A percentile compares a stretch with the other conserved stretches of the same genome.
Conservation (phyloP, 1,140 invertebrate species). For the Ridgeia piscesae region DNA sequence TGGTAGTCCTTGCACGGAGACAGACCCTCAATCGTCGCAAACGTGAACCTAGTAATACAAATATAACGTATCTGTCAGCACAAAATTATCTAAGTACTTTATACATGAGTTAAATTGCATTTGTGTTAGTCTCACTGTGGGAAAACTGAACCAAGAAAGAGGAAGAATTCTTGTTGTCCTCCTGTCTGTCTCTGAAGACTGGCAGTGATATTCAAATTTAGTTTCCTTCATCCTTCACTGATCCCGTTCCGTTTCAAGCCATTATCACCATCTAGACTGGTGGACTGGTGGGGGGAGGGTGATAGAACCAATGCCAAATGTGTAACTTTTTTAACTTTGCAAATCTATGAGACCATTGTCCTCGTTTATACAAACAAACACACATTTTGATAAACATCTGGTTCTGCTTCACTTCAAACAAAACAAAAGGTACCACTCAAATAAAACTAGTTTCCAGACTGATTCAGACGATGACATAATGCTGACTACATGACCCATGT, state of each 20-base stretch:
- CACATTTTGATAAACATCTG: background rate
- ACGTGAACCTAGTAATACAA: conserved; percentile 36
- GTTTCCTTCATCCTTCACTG: too few species aligned
- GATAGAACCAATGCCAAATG: too few species aligned
- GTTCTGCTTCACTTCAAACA: too few species aligned
- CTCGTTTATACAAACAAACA: background rate
- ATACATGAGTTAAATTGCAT: background rate
- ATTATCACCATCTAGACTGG: too few species aligned
- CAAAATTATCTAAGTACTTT: background rate
- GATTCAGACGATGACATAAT: background rate
- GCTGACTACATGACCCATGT: background rate
- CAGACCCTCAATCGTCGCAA: conserved; percentile 50
- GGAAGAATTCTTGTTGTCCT: background rate
- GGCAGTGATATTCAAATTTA: too few species aligned
- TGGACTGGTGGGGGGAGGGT: too few species aligned
- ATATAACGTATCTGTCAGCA: too few species aligned
- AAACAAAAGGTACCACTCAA: too few species aligned
- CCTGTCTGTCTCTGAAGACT: too few species aligned
- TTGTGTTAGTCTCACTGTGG: background rate
- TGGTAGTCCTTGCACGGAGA: conserved; percentile 82
- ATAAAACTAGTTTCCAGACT: background rate
- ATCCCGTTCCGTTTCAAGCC: too few species aligned
- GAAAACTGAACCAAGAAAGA: background rate
- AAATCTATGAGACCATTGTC: too few species aligned
- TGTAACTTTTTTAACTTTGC: too few species aligned